Percentiles rank a stretch among this genome's conserved stretches.
Conservation (phyloP, 2,888 invertebrate genomes). For the Dynastes tityus region DNA sequence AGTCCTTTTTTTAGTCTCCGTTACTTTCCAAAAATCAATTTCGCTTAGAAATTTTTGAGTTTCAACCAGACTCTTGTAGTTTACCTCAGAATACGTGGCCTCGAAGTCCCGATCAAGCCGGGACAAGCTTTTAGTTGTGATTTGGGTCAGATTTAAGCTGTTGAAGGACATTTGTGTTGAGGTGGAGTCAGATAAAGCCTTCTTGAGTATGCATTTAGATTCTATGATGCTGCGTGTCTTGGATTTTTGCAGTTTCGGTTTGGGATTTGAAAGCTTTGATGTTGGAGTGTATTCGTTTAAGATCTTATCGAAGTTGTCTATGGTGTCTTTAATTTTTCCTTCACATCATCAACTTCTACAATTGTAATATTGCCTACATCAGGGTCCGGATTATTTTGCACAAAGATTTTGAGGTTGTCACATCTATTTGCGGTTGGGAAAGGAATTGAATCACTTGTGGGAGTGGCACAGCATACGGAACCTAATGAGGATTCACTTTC, state of each 20-base stretch:
- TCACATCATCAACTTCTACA: slow-evolving; percentile 62
- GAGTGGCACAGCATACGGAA: neutral
- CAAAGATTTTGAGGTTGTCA: slow-evolving; percentile 29
- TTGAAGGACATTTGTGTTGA: slow-evolving; percentile 54
- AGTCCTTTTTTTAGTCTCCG: slow-evolving; percentile 8
- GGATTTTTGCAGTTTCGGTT: slow-evolving; percentile 79
- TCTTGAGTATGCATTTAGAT: slow-evolving; percentile 79
- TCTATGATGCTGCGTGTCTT: slow-evolving; percentile 82
- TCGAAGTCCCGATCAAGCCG: slow-evolving; percentile 70
- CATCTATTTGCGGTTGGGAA: slow-evolving; percentile 4
- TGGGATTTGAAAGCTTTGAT: slow-evolving; percentile 62
- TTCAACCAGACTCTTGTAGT: neutral
- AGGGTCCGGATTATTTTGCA: slow-evolving; percentile 14
- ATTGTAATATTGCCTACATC: slow-evolving; percentile 72
- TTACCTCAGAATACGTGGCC: neutral
- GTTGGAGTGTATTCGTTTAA: slow-evolving; percentile 70
- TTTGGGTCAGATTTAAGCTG: slow-evolving; percentile 34
- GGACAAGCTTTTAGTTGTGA: slow-evolving; percentile 74
- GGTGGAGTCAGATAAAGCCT: slow-evolving; percentile 62
- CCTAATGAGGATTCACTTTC: slow-evolving; percentile 4
- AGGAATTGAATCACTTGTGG: neutral
- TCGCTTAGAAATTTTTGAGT: slow-evolving; percentile 33
- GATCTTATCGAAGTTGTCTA: slow-evolving; percentile 74
- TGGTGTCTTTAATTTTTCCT: slow-evolving; percentile 59
- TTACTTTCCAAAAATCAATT: slow-evolving; percentile 15